phyloP scores from a whole-genome alignment of 2,113 vertebrate genomes.

The Gobius niger region DNA sequence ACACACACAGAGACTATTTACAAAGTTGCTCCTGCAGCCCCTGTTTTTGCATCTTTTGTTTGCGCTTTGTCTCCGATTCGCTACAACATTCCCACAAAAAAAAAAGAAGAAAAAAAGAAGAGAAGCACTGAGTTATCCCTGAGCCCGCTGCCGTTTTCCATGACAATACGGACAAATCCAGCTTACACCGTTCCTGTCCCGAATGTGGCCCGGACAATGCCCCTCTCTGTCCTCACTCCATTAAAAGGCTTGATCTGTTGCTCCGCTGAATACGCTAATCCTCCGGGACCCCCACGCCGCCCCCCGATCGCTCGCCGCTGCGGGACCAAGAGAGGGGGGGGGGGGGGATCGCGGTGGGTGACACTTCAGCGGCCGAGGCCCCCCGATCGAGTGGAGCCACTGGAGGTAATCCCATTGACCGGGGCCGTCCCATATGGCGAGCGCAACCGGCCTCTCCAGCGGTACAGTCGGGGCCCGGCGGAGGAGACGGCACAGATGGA shows the following conservation, averaged over 20 bases:
- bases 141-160: slow-evolving; percentile 58
- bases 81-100: slow-evolving; percentile 24
- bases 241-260: slow-evolving; percentile 77
- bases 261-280: slow-evolving; percentile 83
- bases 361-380: slow-evolving; percentile 71
- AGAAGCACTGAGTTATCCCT: slow-evolving; percentile 45
- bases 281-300: slow-evolving; percentile 65
- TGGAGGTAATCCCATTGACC: slow-evolving; percentile 76
- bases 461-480: slow-evolving; percentile 71
- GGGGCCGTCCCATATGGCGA: slow-evolving; percentile 75
- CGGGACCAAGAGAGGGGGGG: slow-evolving; percentile 47
- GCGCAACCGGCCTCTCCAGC: slow-evolving; percentile 72
- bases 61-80: slow-evolving; percentile 16
- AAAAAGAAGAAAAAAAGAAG: slow-evolving; percentile 18
- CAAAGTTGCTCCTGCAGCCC: not conserved
- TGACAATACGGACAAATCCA: slow-evolving; percentile 71
- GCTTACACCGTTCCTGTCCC: slow-evolving; percentile 68
- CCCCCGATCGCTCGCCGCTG: slow-evolving; percentile 52
- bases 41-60: not conserved
- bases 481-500: slow-evolving; percentile 28
- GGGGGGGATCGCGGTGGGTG: slow-evolving; percentile 56
- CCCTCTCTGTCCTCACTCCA: slow-evolving; percentile 69
- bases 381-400: slow-evolving; percentile 75
- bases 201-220: slow-evolving; percentile 61
- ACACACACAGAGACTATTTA: not conserved